Evolutionary conservation across 2,888 invertebrate genomes (phyloP).

Genomic region (Timema cristinae): DNA sequence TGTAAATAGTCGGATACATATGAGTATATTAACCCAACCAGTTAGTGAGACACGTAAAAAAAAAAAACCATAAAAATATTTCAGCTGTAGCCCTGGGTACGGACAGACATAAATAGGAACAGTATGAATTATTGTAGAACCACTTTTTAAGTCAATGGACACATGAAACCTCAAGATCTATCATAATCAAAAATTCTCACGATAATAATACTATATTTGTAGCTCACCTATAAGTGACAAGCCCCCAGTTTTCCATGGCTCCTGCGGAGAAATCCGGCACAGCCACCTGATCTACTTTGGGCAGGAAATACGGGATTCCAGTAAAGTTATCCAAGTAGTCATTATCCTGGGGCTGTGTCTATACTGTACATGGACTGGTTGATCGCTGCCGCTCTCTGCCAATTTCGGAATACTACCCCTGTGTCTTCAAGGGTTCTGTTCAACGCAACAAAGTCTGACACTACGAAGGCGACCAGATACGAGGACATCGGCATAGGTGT

Average conservation of each 20-base stretch:
- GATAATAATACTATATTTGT: too few species aligned
- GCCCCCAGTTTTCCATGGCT: conserved; percentile 92
- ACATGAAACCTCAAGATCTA: too few species aligned
- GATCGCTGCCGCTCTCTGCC: conserved; percentile 44
- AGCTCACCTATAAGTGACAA: conserved; percentile 69
- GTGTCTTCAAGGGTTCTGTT: conserved; percentile 31
- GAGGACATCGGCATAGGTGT: conserved; percentile 56
- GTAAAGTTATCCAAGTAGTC: conserved; percentile 48
- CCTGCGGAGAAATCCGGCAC: conserved; percentile 79
- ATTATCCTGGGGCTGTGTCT: conserved; percentile 47
- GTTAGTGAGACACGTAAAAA: too few species aligned
- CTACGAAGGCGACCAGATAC: conserved; percentile 24
- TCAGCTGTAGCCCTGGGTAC: too few species aligned
- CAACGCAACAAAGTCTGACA: conserved; percentile 20
- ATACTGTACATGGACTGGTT: conserved; percentile 48
- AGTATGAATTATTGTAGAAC: too few species aligned
- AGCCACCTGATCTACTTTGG: conserved; percentile 78
- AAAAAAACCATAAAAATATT: too few species aligned
- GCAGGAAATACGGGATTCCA: conserved; percentile 54
- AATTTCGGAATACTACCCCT: conserved; percentile 42
- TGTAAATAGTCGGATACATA: too few species aligned
- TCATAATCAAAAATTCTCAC: too few species aligned
- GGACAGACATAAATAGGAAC: too few species aligned
- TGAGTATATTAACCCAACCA: too few species aligned
- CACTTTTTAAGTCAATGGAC: too few species aligned